Percentiles rank a stretch among this genome's conserved stretches.
These are phyloP conservation scores for Lota lota DNA, from an alignment of 2,113 vertebrate genomes.

Conservation along the genomic window DNA sequence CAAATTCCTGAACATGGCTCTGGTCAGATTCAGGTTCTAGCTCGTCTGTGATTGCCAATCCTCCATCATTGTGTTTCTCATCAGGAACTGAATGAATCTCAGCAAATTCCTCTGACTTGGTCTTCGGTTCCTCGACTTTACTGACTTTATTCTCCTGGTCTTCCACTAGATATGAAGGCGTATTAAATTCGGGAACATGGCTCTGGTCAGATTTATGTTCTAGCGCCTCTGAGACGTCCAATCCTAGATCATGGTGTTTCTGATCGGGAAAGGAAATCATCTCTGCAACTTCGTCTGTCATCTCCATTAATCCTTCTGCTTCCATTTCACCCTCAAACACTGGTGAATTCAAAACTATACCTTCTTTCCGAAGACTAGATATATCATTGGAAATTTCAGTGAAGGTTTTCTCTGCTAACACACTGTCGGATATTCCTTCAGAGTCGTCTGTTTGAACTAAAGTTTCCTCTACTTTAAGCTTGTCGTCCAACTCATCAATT, in stretches of 20 bases:
- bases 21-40: neutral
- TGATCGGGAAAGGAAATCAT: neutral
- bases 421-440: neutral
- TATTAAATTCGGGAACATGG: constrained; percentile 4
- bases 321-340: neutral
- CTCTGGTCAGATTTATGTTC: neutral
- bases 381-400: constrained; percentile 3
- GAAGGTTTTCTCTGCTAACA: neutral
- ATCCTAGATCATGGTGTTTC: constrained; percentile 2
- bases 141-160: neutral
- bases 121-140: constrained; percentile 6
- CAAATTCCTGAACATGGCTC: constrained; percentile 5
- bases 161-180: neutral
- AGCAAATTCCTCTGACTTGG: neutral
- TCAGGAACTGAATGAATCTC: no score
- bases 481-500: constrained; percentile 3
- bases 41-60: neutral
- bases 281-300: neutral
- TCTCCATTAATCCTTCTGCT: neutral
- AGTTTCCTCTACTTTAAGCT: constrained; percentile 1
- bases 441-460: neutral
- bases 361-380: constrained; percentile 1
- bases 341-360: neutral
- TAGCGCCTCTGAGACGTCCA: neutral
- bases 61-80: constrained; percentile 7